phyloP scores from a whole-genome alignment of 2,113 vertebrate species.

The Microcebus jonahi region DNA sequence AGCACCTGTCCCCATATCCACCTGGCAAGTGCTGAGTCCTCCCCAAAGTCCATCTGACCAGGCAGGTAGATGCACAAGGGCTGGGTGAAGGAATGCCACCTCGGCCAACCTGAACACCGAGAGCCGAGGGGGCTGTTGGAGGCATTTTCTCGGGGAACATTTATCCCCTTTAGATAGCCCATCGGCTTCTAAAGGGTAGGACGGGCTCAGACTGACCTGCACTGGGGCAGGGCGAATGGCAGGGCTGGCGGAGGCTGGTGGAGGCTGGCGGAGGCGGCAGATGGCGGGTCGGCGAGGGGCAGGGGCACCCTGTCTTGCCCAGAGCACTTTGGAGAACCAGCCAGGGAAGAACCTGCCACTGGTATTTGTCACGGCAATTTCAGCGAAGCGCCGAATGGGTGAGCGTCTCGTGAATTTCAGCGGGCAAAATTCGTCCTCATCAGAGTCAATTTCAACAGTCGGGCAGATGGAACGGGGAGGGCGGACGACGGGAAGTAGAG shows the following conservation, averaged over 20 bases:
- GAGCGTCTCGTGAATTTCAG: conserved; percentile 40
- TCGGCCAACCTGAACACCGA: not conserved
- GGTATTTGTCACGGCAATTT: conserved; percentile 53
- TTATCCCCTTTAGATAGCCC: not conserved
- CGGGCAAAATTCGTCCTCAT: conserved; percentile 58
- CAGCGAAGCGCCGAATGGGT: not conserved
- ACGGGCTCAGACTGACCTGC: rapidly evolving
- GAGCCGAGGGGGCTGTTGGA: not conserved
- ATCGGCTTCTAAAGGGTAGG: not conserved
- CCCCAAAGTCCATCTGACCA: not conserved
- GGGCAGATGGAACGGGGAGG: not conserved
- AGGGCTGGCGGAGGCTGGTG: not conserved
- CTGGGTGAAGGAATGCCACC: not conserved
- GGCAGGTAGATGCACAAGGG: not conserved
- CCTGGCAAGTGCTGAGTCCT: not conserved
- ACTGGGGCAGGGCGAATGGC: rapidly evolving
- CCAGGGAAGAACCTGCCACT: conserved; percentile 15
- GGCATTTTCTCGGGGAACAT: not conserved
- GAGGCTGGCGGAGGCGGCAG: not conserved
- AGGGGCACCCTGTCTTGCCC: not conserved
- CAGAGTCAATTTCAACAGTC: conserved; percentile 65
- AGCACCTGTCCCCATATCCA: rapidly evolving
- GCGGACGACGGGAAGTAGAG: not conserved
- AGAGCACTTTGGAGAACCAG: conserved; percentile 23
- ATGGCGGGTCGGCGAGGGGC: rapidly evolving